These are phyloP conservation scores for Hololepta plana DNA, from an alignment of 2,888 invertebrate genomes.

Conservation along the genomic window DNA sequence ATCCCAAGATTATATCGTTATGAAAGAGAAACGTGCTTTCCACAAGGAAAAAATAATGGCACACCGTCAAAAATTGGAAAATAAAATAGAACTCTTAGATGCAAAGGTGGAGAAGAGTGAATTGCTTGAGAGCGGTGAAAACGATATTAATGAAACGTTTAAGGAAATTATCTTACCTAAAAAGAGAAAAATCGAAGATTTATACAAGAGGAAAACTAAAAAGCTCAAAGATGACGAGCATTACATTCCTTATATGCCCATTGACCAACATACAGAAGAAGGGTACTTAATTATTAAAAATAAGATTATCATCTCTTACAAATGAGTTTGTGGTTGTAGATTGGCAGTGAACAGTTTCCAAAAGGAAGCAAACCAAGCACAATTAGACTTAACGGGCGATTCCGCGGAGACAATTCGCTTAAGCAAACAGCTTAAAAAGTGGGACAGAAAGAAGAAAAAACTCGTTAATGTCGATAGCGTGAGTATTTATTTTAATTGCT, in stretches of 20 bases:
- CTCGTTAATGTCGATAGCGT: constrained; percentile 40
- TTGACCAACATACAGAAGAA: constrained; percentile 69
- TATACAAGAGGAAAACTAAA: constrained; percentile 38
- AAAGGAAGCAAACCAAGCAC: constrained; percentile 56
- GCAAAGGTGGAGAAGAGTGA: constrained; percentile 8
- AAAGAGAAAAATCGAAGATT: constrained; percentile 34
- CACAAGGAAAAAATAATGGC: constrained; percentile 40
- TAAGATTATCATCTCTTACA: no score
- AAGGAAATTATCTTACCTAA: constrained; percentile 35
- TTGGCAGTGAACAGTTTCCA: constrained; percentile 65
- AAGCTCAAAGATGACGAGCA: constrained; percentile 54
- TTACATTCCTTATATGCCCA: constrained; percentile 72
- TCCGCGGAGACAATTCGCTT: constrained; percentile 45
- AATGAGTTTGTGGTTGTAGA: constrained; percentile 23
- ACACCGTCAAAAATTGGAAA: constrained; percentile 26
- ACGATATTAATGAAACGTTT: constrained; percentile 38
- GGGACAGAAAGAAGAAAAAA: constrained; percentile 95
- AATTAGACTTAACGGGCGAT: constrained; percentile 73
- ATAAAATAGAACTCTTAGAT: no score
- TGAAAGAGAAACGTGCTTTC: constrained; percentile 72
- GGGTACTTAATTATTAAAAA: constrained; percentile 32
- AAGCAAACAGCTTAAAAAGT: constrained; percentile 47
- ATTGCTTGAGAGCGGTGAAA: constrained; percentile 28
- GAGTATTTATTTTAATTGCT: constrained; percentile 4
- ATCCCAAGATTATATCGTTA: constrained; percentile 58